These are phyloP conservation scores for Coregonus suidteri DNA, from an alignment of 2,797 vertebrate genomes.

Conservation along the genomic window DNA sequence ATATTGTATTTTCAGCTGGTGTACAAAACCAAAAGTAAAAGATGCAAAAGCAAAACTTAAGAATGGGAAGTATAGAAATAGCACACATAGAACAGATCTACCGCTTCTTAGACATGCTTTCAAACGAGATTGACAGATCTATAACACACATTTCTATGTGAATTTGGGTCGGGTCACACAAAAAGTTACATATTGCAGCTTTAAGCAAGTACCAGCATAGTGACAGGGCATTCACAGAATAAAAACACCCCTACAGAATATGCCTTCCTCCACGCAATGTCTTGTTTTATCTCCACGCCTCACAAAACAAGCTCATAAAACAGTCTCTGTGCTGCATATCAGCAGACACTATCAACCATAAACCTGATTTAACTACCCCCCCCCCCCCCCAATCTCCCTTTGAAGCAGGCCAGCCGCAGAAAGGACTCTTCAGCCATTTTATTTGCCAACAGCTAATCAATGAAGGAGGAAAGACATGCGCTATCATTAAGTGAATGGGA, in stretches of 20 bases:
- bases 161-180: too few species aligned
- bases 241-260: not conserved
- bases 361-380: not conserved
- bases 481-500: conserved; percentile 21
- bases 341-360: not conserved
- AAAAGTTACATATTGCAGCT: too few species aligned
- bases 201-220: not conserved
- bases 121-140: too few species aligned
- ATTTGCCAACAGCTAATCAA: conserved; percentile 21
- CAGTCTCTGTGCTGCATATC: not conserved
- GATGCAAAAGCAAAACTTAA: too few species aligned
- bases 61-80: too few species aligned
- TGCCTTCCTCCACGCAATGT: not conserved
- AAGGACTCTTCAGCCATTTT: not conserved
- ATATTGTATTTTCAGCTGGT: too few species aligned
- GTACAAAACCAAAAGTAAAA: too few species aligned
- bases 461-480: conserved; percentile 12
- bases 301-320: conserved; percentile 1
- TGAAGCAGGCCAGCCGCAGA: not conserved
- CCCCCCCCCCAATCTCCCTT: not conserved
- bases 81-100: too few species aligned
- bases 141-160: too few species aligned
- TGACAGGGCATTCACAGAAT: not conserved
- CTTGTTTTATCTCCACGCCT: not conserved
- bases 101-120: too few species aligned